Evolutionary conservation across 2,888 invertebrate genomes (phyloP).

Genomic region (Drosophila pegasa): DNA sequence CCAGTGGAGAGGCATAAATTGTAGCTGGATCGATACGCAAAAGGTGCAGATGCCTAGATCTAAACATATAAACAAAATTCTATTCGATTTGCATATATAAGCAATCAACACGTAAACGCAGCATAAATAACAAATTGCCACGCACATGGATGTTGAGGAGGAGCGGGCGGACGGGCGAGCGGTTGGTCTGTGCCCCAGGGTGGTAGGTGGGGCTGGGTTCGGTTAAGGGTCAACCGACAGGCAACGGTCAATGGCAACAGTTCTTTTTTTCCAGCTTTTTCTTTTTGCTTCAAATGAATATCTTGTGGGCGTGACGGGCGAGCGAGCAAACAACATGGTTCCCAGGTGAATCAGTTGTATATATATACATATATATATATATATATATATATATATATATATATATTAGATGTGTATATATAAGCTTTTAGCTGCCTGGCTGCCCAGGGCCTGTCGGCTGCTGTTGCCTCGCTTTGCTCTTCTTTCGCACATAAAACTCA

Average conservation of each 20-base stretch:
- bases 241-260: conserved; percentile 51
- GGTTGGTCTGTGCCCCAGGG: too few species aligned
- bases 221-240: conserved; percentile 41
- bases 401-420: conserved; percentile 11
- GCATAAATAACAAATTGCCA: conserved; percentile 76
- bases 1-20: conserved; percentile 40
- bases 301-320: conserved; percentile 30
- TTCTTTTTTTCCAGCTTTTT: conserved; percentile 9
- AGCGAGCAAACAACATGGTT: conserved; percentile 19
- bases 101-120: conserved; percentile 75
- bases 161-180: too few species aligned
- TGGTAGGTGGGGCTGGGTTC: not conserved
- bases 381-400: not conserved
- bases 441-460: conserved; percentile 7
- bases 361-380: not conserved
- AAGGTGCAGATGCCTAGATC: conserved; percentile 25
- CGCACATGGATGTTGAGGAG: conserved; percentile 15
- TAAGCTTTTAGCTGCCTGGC: conserved; percentile 19
- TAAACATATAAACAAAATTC: conserved; percentile 35
- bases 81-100: conserved; percentile 66
- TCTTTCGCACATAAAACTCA: conserved; percentile 64
- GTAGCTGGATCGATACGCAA: conserved; percentile 35
- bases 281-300: conserved; percentile 31
- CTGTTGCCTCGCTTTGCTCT: conserved; percentile 1
- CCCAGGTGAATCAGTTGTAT: conserved; percentile 13